Evolutionary conservation across 2,888 invertebrate genomes (phyloP).

Genomic region (Exephanes ischioxanthus): DNA sequence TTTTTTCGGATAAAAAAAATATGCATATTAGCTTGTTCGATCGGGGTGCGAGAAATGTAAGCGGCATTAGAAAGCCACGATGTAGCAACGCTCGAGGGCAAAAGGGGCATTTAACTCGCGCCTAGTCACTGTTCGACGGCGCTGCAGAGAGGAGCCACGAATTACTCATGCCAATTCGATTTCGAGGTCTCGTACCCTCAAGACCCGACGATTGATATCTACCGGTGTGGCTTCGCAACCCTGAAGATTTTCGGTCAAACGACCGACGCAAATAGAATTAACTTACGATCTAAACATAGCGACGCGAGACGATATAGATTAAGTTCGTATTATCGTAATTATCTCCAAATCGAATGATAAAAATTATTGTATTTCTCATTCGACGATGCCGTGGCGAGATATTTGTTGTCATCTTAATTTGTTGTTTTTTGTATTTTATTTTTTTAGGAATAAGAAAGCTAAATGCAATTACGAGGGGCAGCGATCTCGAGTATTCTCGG

Average conservation of each 20-base stretch:
- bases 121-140: conserved; percentile 17
- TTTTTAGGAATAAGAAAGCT: conserved; percentile 64
- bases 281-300: conserved; percentile 38
- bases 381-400: not conserved
- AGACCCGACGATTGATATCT: conserved; percentile 64
- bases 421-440: not conserved
- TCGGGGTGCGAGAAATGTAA: not conserved
- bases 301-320: not conserved
- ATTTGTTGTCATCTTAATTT: not conserved
- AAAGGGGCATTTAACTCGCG: conserved; percentile 40
- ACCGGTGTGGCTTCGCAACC: conserved; percentile 62
- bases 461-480: conserved; percentile 80
- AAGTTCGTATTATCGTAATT: not conserved
- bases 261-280: conserved; percentile 52
- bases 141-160: not conserved
- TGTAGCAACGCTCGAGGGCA: not conserved
- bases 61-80: not conserved
- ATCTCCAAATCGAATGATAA: not conserved
- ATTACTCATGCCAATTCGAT: conserved; percentile 60
- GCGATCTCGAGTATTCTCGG: conserved; percentile 79
- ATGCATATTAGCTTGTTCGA: not conserved
- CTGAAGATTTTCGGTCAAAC: conserved; percentile 63
- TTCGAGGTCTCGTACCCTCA: conserved; percentile 60
- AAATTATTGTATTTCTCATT: not conserved
- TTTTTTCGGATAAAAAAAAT: not conserved